These are phyloP conservation scores for Centropyge bicolor DNA, from an alignment of 2,797 vertebrate genomes.

Conservation along the genomic window DNA sequence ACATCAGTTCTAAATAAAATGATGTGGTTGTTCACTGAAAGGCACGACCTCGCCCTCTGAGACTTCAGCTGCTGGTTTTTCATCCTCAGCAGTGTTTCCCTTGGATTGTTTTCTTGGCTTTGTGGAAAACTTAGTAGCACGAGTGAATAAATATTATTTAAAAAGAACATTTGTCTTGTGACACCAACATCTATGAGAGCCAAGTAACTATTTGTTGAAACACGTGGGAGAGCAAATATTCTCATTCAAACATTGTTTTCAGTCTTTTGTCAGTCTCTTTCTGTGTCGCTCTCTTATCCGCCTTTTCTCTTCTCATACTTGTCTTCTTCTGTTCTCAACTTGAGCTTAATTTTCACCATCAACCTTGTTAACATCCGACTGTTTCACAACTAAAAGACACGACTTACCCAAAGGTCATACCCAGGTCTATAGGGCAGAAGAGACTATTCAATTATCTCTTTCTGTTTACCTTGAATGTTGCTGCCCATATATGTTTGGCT, in stretches of 20 bases:
- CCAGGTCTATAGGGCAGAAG: neutral
- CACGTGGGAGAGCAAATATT: neutral
- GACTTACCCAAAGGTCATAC: neutral
- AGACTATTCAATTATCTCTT: neutral
- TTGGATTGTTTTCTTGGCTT: conserved; percentile 47
- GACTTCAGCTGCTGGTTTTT: conserved; percentile 55
- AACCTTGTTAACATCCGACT: neutral
- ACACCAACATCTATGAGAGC: neutral
- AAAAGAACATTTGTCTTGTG: neutral
- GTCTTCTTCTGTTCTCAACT: neutral
- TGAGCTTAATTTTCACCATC: neutral
- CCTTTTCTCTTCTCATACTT: neutral
- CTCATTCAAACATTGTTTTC: neutral
- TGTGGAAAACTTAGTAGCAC: conserved; percentile 28
- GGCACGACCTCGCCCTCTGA: conserved; percentile 63
- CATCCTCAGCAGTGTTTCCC: conserved; percentile 68
- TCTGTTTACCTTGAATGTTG: conserved; percentile 2
- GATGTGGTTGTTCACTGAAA: conserved; percentile 60
- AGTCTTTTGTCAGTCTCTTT: neutral
- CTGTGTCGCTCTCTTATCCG: too few species aligned
- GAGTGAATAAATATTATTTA: neutral
- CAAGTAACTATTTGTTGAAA: neutral
- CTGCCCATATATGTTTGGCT: conserved; percentile 28
- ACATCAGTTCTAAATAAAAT: conserved; percentile 80
- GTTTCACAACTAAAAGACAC: conserved; percentile 14